Evolutionary conservation across 2,888 invertebrate species (phyloP).

Genomic region (Theristus sp.): DNA sequence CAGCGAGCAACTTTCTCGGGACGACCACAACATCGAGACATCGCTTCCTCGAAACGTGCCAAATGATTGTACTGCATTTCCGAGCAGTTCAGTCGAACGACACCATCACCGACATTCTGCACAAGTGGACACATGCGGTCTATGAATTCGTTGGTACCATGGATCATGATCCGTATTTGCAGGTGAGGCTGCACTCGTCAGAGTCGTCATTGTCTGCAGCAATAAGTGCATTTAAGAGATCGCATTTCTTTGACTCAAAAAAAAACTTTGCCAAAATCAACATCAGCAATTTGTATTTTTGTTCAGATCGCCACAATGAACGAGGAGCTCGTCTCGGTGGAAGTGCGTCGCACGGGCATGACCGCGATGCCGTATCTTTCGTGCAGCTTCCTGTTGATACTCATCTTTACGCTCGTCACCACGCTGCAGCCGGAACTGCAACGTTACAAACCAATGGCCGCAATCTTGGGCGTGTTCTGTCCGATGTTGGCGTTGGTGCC

Average conservation of each 20-base stretch:
- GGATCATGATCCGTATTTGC: no score
- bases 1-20: no score
- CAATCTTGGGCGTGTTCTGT: conserved; percentile 23
- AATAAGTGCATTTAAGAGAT: no score
- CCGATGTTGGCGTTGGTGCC: conserved; percentile 24
- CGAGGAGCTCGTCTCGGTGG: conserved; percentile 24
- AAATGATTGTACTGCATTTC: conserved; percentile 22
- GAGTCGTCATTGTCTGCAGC: no score
- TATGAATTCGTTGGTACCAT: not conserved
- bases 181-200: no score
- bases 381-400: conserved; percentile 20
- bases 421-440: conserved; percentile 6
- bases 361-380: conserved; percentile 23
- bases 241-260: no score
- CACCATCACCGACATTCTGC: conserved; percentile 14
- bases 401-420: conserved; percentile 21
- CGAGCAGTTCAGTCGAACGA: conserved; percentile 24
- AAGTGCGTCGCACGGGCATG: conserved; percentile 23
- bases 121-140: conserved; percentile 18
- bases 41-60: not conserved
- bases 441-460: conserved; percentile 16
- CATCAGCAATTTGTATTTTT: no score
- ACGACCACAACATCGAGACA: no score
- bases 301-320: not conserved
- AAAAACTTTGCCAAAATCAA: no score